Conservation (phyloP, 2,888 invertebrate species). For the Cerceris ruficornis region DNA sequence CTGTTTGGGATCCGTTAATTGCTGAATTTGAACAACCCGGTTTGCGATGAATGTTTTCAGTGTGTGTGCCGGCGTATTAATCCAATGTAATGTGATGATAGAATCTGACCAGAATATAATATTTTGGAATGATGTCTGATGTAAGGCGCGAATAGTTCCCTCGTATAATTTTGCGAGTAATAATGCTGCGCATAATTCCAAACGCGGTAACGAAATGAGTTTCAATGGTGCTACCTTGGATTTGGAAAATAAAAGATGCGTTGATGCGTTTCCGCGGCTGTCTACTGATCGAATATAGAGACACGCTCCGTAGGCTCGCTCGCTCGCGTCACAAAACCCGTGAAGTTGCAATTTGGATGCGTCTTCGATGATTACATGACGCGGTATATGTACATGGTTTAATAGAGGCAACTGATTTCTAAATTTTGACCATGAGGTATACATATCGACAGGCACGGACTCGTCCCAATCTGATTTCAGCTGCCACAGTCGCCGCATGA, state of each 20-base stretch:
- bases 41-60: slow-evolving; percentile 16
- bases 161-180: background rate
- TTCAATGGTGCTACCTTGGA: background rate
- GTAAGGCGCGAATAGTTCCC: background rate
- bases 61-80: background rate
- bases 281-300: slow-evolving; percentile 7
- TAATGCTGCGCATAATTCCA: slow-evolving; percentile 19
- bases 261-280: background rate
- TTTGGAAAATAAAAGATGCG: too few species aligned
- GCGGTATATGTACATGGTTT: slow-evolving; percentile 12
- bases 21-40: slow-evolving; percentile 15
- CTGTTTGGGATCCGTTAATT: background rate
- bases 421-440: slow-evolving; percentile 31
- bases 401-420: background rate
- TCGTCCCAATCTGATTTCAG: slow-evolving; percentile 39
- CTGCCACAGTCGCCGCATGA: slow-evolving; percentile 39
- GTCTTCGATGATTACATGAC: accelerated
- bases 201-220: background rate
- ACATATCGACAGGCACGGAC: slow-evolving; percentile 19
- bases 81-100: slow-evolving; percentile 2
- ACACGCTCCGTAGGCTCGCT: slow-evolving; percentile 19
- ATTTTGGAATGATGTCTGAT: background rate
- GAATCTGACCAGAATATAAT: slow-evolving; percentile 5
- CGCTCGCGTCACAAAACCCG: slow-evolving; percentile 32
- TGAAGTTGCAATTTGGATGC: slow-evolving; percentile 2